Evolutionary conservation across 2,888 invertebrate species (phyloP).

Genomic region (Drepanosiphum platanoidis): DNA sequence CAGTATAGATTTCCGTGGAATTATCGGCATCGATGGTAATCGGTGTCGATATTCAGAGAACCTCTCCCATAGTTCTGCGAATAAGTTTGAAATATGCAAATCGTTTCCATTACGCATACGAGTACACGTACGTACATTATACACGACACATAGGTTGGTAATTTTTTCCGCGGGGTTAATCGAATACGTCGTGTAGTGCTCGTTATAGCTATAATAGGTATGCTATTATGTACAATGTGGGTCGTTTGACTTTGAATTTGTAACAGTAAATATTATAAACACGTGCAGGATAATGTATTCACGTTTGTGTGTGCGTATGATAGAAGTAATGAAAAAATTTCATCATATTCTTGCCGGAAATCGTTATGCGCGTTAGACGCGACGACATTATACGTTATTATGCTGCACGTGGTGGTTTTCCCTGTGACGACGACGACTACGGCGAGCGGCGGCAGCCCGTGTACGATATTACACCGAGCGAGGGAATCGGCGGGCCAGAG

Average conservation of each 20-base stretch:
- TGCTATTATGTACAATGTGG: not conserved
- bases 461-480: no score
- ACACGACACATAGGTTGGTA: no score
- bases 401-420: not conserved
- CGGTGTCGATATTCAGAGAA: no score
- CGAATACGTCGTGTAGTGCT: not conserved
- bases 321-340: constrained; percentile 28
- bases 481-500: no score
- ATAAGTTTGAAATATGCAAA: no score
- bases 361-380: constrained; percentile 12
- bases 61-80: no score
- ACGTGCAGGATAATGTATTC: constrained; percentile 28
- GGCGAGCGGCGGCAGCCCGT: not conserved
- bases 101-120: no score
- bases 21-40: no score
- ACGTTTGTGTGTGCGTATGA: not conserved
- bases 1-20: no score
- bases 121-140: not conserved
- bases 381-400: not conserved
- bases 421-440: not conserved
- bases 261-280: not conserved
- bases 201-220: not conserved
- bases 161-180: not conserved
- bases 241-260: constrained; percentile 21
- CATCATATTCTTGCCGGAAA: constrained; percentile 43